Evolutionary conservation across 2,888 invertebrate genomes (phyloP), one percentile per base, ranked within the genome.

Genomic region (Thymelicus sylvestris): DNA sequence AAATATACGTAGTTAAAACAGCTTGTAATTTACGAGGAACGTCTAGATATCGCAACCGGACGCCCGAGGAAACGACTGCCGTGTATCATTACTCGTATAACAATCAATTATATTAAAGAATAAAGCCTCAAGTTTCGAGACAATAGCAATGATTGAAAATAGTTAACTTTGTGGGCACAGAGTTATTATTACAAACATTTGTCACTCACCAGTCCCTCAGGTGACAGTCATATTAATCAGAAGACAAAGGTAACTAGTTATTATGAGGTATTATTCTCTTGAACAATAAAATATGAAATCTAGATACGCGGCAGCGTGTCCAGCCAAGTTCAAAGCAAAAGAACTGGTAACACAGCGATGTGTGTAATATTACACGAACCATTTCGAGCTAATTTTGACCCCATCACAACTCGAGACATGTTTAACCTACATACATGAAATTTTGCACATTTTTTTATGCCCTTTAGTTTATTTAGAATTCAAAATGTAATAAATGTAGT

Each of bases 31-130:
- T 71, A 71, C 61, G 61, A 66, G 52, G 39, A 38, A 60, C 44
- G 24, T 13, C 44, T 10, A 71, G 71, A 71, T 66, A 71, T 66
- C 38, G 71, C 52, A 71, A 71, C 66, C 70, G 63, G 64, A 60
- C 55, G 70, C 65, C 65, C 57, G 65, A 52, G 65, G 70, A 65
- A 70, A 65, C 52, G 60, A 70, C 59, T 57, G 69, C 64, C 55
- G 63, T 69, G 64, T 48, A 47, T 69, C 64, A 65, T 60, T 24
- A 60, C 69, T 65, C 57, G 68, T 59, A 64, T 48, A 70, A 64
- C 70, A 52, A 70, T 70, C 59, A 70, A 65, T 70, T 64, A 69
- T 67, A 10, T 67, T 63, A 44, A 68, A 57, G 68, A 48, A 60
- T 39, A 67, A 50, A 59, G 57, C 41, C 19, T 7, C 39, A 57